These are phyloP conservation scores for Ceratotherium simum DNA, from an alignment of 2,113 vertebrate genomes.

Conservation along the genomic window DNA sequence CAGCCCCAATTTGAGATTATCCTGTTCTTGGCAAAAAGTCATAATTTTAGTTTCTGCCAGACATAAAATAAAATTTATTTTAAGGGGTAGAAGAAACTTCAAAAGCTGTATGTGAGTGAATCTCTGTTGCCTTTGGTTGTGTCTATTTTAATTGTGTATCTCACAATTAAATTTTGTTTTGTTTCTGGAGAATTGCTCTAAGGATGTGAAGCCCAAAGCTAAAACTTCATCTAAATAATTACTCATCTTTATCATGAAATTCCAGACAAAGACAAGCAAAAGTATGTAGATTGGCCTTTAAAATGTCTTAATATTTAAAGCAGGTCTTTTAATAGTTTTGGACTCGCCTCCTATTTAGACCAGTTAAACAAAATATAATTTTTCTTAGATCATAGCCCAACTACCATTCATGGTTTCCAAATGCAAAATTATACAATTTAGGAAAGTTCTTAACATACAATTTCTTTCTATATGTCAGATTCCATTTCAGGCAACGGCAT, in stretches of 20 bases:
- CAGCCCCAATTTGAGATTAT: not conserved
- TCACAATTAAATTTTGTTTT: no score
- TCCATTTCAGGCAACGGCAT: not conserved
- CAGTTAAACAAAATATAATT: not conserved
- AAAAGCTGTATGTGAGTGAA: not conserved
- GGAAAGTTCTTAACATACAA: not conserved
- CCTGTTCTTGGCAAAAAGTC: constrained; percentile 15
- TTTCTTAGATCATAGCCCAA: not conserved
- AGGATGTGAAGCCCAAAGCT: not conserved
- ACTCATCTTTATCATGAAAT: constrained; percentile 11
- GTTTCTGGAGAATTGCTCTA: not conserved
- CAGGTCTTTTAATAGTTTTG: not conserved
- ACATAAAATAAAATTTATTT: constrained; percentile 34
- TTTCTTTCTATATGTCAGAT: not conserved
- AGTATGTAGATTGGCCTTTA: not conserved
- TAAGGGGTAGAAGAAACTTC: not conserved
- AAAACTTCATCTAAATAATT: not conserved
- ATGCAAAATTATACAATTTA: not conserved
- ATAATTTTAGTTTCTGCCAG: constrained; percentile 18
- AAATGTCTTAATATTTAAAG: not conserved
- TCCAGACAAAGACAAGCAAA: not conserved
- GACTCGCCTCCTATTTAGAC: not conserved
- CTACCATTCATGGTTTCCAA: not conserved
- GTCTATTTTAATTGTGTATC: not conserved
- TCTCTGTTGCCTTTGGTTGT: not conserved